phyloP scores from a whole-genome alignment of 2,888 invertebrate species.

The Callosobruchus maculatus region DNA sequence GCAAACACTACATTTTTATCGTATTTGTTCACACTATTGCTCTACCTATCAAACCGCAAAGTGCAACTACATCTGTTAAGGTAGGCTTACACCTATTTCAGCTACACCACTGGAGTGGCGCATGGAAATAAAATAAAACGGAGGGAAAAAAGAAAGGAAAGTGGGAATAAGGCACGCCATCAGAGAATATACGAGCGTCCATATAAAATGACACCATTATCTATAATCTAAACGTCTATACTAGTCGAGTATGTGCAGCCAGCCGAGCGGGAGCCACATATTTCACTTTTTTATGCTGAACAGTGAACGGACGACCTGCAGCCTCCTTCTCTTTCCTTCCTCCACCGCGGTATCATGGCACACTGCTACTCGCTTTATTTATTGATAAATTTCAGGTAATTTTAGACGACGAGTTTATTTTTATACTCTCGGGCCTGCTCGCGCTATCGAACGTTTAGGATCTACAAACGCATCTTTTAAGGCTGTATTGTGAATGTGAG shows the following conservation, averaged over 20 bases:
- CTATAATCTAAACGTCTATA: conserved; percentile 5
- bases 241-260: conserved; percentile 5
- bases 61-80: background rate
- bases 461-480: background rate
- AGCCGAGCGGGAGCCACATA: conserved; percentile 10
- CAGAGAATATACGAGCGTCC: background rate
- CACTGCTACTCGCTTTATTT: conserved; percentile 7
- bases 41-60: too few relatives aligned
- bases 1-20: too few relatives aligned
- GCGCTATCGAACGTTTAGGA: background rate
- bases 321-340: background rate
- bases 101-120: background rate
- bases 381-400: conserved; percentile 11
- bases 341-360: background rate
- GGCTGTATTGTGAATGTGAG: background rate
- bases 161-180: background rate
- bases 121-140: background rate
- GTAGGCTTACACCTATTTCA: background rate
- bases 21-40: too few relatives aligned
- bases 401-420: conserved; percentile 2
- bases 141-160: background rate
- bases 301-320: too few relatives aligned
- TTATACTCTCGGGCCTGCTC: background rate
- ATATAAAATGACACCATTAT: conserved; percentile 2
- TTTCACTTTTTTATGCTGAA: conserved; percentile 9